Base-by-base conservation (phyloP, 92 coral and sea anemone species). In the Micromussa lordhowensis region DNA sequence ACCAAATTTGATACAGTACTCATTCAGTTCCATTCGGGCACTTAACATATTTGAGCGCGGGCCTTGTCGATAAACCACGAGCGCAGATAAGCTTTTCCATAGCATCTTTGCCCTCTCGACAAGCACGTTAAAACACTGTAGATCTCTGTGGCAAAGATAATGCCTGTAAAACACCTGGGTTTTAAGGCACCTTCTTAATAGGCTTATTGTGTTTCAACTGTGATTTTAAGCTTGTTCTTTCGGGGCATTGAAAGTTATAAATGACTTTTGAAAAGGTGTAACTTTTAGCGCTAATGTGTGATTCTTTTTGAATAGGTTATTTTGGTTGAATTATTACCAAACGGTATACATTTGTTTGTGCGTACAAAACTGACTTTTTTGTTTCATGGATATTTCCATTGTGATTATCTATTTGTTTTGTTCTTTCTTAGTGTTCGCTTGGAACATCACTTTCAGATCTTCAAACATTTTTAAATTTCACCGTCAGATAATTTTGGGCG, bases 161-260 rank as follows among this genome's bases (percentile, higher is more conserved):
- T 86, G 19, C 51, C 18, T 22, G 12, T 48, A 38, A 78, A 68
- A 77, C 89, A 77, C 83, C 89, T 86, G 89, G 83, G 89, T 77
- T 77, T 59, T 35, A 77, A 86, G 82, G 88, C n/a, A 32, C 30
- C 73, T 34, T 44, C 77, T 86, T 86, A 63, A 77, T 44, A 63
- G 83, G 77, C 89, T 86, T 86, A 78, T 86, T 86, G 89, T 86
- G 74, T 86, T 86, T 86, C 89, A 48, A 86, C 89, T 61, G 89
- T 86, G 78, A 40, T 77, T 85, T 77, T 83, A 77, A 77, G 83
- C 83, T 68, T 61, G 83, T 31, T 57, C 75, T 64, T 54, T 19
- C 72, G 88, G n/a, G 29, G 54, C 88, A 74, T 74, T 84, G 81
- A 84, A 84, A 75, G 81, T 51, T 74, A 57, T 84, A 75, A 73